A percentile compares a stretch with the other conserved stretches of the same genome.
phyloP scores from a whole-genome alignment of 2,888 invertebrate species.

The Agrotis ipsilon region DNA sequence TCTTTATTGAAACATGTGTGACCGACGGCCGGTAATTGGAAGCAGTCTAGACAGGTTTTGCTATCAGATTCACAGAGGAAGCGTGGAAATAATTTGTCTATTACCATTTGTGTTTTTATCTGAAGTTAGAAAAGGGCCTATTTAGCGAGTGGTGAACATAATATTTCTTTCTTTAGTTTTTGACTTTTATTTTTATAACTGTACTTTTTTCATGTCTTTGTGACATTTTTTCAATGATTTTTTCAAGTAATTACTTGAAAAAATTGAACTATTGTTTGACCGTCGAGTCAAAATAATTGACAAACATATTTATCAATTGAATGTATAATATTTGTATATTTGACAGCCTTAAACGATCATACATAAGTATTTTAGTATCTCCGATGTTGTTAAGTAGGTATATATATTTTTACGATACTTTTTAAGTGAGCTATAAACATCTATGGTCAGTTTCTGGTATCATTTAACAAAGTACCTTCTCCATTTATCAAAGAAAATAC shows the following conservation, averaged over 20 bases:
- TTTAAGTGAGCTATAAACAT: neutral
- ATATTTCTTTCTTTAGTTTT: too few species aligned
- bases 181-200: too few species aligned
- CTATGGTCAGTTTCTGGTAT: neutral
- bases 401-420: neutral
- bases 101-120: neutral
- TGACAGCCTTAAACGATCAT: neutral
- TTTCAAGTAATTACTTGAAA: too few species aligned
- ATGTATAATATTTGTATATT: too few species aligned
- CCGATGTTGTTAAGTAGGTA: neutral
- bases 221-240: too few species aligned
- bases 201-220: too few species aligned
- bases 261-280: neutral
- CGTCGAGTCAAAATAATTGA: neutral
- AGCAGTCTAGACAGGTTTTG: conserved; percentile 11
- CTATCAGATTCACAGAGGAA: conserved; percentile 2
- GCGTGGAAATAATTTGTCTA: neutral
- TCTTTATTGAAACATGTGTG: conserved; percentile 21
- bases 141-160: too few species aligned
- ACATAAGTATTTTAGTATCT: neutral
- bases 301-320: neutral
- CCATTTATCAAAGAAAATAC: neutral
- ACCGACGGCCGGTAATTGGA: conserved; percentile 33
- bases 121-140: neutral
- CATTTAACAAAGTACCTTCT: neutral